Conservation (phyloP, 2,113 vertebrate genomes). For the Pachyramphus minor region DNA sequence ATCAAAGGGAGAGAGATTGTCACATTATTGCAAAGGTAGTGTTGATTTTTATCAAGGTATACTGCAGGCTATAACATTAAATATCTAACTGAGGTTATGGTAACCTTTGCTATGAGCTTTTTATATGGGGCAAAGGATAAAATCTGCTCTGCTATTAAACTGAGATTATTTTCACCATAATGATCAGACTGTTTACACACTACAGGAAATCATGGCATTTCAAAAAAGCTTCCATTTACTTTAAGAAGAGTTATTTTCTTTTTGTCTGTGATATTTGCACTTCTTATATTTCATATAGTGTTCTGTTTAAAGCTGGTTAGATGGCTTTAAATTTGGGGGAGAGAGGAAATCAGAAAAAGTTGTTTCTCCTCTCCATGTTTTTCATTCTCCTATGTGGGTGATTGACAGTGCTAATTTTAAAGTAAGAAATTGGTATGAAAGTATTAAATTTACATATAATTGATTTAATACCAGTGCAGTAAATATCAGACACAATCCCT, state of each 20-base stretch:
- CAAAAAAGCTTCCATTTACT: background rate
- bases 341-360: background rate
- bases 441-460: background rate
- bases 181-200: background rate
- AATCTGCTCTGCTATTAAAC: background rate
- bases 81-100: background rate
- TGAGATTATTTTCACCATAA: background rate
- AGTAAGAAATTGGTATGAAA: background rate
- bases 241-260: background rate
- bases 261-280: background rate
- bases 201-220: background rate
- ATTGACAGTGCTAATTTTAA: background rate
- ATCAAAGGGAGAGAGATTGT: background rate
- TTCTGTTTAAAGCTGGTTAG: background rate
- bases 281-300: background rate
- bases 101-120: background rate
- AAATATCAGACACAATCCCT: background rate
- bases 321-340: background rate
- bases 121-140: background rate
- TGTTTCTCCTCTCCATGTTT: background rate
- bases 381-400: background rate
- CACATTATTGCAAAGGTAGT: background rate
- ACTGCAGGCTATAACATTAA: background rate
- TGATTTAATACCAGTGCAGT: background rate
- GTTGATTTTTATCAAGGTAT: background rate